These are phyloP conservation scores for Penaeus vannamei DNA, from an alignment of 1,140 invertebrate genomes.

Conservation along the genomic window DNA sequence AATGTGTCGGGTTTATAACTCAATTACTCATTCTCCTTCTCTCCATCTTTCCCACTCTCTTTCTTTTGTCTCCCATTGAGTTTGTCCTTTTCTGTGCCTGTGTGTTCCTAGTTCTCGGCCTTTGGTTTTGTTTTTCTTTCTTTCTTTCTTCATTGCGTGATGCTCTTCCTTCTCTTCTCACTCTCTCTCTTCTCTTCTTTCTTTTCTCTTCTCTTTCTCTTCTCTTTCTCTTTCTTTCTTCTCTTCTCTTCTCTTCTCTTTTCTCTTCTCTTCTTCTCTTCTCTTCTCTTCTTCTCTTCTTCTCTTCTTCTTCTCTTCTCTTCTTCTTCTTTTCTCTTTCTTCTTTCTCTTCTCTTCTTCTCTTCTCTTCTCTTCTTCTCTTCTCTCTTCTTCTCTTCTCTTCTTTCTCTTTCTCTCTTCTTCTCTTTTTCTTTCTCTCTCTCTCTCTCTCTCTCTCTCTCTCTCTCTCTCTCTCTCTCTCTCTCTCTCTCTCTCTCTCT, in stretches of 20 bases:
- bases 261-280: not conserved
- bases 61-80: not conserved
- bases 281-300: conserved; percentile 2
- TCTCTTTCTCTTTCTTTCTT: conserved; percentile 18
- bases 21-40: not conserved
- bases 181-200: not conserved
- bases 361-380: too few relatives aligned
- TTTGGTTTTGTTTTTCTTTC: too few relatives aligned
- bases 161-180: not conserved
- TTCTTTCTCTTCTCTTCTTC: too few relatives aligned
- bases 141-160: not conserved
- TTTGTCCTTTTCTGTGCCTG: too few relatives aligned
- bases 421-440: too few relatives aligned
- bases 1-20: not conserved
- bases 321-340: not conserved
- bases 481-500: too few relatives aligned
- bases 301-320: not conserved
- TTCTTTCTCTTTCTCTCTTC: not conserved
- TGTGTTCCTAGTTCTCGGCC: too few relatives aligned
- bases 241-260: not conserved
- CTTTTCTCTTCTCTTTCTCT: not conserved
- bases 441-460: too few relatives aligned
- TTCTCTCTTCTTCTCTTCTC: not conserved
- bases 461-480: too few relatives aligned
- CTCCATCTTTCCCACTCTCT: not conserved